These are phyloP conservation scores for Oenanthe melanoleuca DNA, from an alignment of 2,113 vertebrate genomes.

Conservation along the genomic window DNA sequence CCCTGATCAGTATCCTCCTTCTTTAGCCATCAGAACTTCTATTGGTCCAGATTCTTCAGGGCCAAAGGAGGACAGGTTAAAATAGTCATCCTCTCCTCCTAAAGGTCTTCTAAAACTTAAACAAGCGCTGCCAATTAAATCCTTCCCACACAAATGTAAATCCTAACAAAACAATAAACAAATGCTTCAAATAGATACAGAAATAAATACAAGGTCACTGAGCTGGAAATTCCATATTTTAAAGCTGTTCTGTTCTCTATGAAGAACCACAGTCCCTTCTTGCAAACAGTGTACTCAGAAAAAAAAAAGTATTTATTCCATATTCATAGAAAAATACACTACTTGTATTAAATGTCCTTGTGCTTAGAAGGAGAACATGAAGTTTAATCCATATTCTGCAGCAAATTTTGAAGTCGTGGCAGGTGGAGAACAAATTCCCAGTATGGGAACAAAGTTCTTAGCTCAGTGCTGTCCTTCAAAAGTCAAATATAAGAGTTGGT, in stretches of 20 bases:
- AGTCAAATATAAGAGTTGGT: constrained; percentile 63
- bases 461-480: not conserved
- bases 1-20: not conserved
- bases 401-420: not conserved
- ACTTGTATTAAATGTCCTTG: constrained; percentile 6
- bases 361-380: not conserved
- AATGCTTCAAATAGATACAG: not conserved
- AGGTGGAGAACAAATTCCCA: not conserved
- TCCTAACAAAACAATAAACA: not conserved
- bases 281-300: not conserved
- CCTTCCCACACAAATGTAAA: not conserved
- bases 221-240: not conserved
- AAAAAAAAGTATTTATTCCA: constrained; percentile 37
- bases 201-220: constrained; percentile 23
- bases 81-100: not conserved
- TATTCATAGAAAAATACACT: constrained; percentile 48
- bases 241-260: not conserved
- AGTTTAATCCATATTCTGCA: not conserved
- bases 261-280: not conserved
- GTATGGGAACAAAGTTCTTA: not conserved
- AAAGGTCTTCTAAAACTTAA: not conserved
- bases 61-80: not conserved
- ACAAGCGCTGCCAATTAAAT: not conserved
- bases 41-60: not conserved
- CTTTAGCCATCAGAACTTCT: not conserved